Percentiles rank a stretch among this genome's conserved stretches.
Evolutionary conservation across 2,113 vertebrate species (phyloP).

Genomic region (Colinus virginianus): DNA sequence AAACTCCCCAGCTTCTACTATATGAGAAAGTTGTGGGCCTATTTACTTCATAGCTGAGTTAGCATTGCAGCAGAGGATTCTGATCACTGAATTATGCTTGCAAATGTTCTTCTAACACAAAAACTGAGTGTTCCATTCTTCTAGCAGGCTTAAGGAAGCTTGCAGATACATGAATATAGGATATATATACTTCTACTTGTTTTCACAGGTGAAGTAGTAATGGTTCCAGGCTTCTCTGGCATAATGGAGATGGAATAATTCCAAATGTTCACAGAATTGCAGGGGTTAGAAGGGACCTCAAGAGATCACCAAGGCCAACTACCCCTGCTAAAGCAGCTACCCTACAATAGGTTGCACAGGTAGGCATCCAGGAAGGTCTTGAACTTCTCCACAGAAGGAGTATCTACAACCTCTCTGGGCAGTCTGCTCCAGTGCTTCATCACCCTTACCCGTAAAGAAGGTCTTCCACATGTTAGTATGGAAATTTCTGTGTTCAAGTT

Average conservation of each 20-base stretch:
- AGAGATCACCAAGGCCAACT: not conserved
- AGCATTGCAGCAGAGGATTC: not conserved
- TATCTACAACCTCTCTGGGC: not conserved
- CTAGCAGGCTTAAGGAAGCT: not conserved
- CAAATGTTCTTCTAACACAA: not conserved
- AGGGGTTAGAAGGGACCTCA: not conserved
- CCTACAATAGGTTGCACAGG: not conserved
- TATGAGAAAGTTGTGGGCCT: not conserved
- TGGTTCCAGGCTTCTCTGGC: not conserved
- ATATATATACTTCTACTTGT: not conserved
- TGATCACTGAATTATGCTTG: not conserved
- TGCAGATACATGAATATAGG: not conserved
- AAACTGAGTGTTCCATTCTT: not conserved
- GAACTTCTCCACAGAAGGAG: not conserved
- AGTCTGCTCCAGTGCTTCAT: not conserved
- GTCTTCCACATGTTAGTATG: no score
- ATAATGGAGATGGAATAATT: not conserved
- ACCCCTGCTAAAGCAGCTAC: not conserved
- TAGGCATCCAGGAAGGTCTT: not conserved
- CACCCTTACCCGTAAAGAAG: not conserved
- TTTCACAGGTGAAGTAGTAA: not conserved
- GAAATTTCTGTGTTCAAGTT: no score
- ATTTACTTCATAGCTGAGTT: not conserved
- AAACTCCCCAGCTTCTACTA: not conserved
- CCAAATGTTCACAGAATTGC: not conserved